Conservation (phyloP, 1,140 invertebrate genomes). For the Bombus confusus region DNA sequence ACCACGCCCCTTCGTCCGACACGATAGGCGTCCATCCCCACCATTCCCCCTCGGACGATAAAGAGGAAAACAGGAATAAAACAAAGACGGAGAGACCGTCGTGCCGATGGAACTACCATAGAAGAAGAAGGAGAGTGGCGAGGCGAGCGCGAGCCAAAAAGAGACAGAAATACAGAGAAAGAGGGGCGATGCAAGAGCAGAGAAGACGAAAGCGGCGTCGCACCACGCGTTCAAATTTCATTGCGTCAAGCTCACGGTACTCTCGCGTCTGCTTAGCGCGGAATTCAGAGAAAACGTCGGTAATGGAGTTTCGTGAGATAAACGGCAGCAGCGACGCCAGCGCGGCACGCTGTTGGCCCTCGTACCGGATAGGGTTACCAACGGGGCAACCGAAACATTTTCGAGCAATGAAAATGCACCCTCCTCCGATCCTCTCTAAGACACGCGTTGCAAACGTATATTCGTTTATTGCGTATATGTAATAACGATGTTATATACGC, state of each 20-base stretch:
- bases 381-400: conserved; percentile 52
- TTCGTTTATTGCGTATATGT: too few relatives aligned
- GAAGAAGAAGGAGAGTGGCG: not conserved
- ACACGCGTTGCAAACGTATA: too few relatives aligned
- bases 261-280: conserved; percentile 66
- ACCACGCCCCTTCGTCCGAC: conserved; percentile 49
- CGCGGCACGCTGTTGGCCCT: conserved; percentile 10
- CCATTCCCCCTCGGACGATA: conserved; percentile 34
- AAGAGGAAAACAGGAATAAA: conserved; percentile 3
- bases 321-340: conserved; percentile 62
- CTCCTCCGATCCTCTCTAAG: not conserved
- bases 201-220: conserved; percentile 40
- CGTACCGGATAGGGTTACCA: conserved; percentile 64
- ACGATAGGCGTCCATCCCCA: conserved; percentile 60
- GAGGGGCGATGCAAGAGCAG: not conserved
- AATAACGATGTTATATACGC: not conserved
- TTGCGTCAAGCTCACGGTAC: conserved; percentile 73
- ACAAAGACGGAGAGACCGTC: conserved; percentile 4
- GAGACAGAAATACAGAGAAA: not conserved
- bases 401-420: not conserved
- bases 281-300: conserved; percentile 78
- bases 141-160: not conserved
- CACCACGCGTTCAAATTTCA: conserved; percentile 77
- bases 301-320: conserved; percentile 77
- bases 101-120: conserved; percentile 21